These are phyloP conservation scores for Hybognathus amarus DNA, from an alignment of 2,797 vertebrate genomes.

Conservation along the genomic window DNA sequence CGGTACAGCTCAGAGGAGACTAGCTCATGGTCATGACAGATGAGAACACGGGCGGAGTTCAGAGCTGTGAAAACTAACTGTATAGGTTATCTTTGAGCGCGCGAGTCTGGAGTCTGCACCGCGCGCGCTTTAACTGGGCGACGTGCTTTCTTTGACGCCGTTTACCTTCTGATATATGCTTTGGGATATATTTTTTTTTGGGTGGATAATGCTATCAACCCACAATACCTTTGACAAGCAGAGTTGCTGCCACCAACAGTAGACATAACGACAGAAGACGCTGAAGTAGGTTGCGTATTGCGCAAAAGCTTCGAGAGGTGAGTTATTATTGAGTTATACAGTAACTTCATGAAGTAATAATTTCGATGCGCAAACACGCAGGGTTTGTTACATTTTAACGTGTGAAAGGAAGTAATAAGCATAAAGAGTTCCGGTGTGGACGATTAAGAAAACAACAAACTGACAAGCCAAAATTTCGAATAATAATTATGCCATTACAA, in stretches of 20 bases:
- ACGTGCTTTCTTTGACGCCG: not conserved
- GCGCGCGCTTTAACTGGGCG: not conserved
- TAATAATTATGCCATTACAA: not conserved
- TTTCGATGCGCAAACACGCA: slow-evolving; percentile 7
- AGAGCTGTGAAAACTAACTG: slow-evolving; percentile 40
- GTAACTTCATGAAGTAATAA: slow-evolving; percentile 24
- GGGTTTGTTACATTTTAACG: slow-evolving; percentile 21
- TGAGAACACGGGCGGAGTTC: slow-evolving; percentile 33
- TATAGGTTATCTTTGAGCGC: slow-evolving; percentile 12
- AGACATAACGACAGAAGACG: slow-evolving; percentile 15
- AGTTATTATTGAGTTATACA: slow-evolving; percentile 42
- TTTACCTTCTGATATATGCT: not conserved
- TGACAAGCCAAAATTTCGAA: not conserved
- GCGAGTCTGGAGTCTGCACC: not conserved
- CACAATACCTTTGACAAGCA: not conserved
- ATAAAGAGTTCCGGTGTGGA: slow-evolving; percentile 16
- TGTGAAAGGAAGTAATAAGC: not conserved
- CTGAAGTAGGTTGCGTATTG: slow-evolving; percentile 15
- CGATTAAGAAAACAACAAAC: slow-evolving; percentile 8
- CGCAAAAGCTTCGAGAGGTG: slow-evolving; percentile 43
- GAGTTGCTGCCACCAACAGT: slow-evolving; percentile 1
- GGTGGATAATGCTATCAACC: slow-evolving; percentile 13
- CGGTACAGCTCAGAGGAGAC: not conserved
- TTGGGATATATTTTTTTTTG: not conserved
- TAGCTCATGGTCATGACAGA: slow-evolving; percentile 15